Evolutionary conservation across 2,113 vertebrate genomes (phyloP), one percentile per base, ranked within the genome.

Genomic region (Vimba vimba): DNA sequence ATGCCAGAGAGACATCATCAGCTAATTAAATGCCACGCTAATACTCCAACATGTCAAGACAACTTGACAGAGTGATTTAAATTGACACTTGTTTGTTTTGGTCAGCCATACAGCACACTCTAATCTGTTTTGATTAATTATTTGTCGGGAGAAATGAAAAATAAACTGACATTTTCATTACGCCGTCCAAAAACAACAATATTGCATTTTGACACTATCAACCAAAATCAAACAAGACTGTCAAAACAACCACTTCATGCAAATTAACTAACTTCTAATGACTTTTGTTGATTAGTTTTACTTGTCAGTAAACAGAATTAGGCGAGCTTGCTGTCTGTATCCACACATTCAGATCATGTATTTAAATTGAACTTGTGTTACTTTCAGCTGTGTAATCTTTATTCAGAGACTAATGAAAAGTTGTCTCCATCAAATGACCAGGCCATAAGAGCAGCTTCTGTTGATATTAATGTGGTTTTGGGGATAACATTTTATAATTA

Each of bases 121-220:
- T 43, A 1, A 62, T 45, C 33, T 62, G 23, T 62, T 64, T 64
- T 80, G 17, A 81, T 81, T 47, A 81, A 30, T 81, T 47, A 47
- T 80, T 80, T 66, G 59, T 66, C 79, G 47, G 64, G 39, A 64
- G 25, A 66, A 66, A 45, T 45, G 33, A 60, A 75, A 75, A 75
- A 75, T 36, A 60, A 62, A 79, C 33, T 79, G 59, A 81, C 79
- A 66, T 66, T 30, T 81, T 47, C 59, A 81, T 66, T 81, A 81
- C 27, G 59, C 59, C 25, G 11, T 66, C 39, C 59, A 81, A 64
- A 81, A 81, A 66, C 59, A 47, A 30, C 15, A 21, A 57, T 7
- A 21, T 3, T 2, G 21, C 39, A 55, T 64, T 81, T 47, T 47
- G 59, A 47, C 60, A 27, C 39, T 12, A 66, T 81, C 79, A 81